These are phyloP conservation scores for Brachionus rubens DNA, from an alignment of 1,140 invertebrate genomes.

Conservation along the genomic window DNA sequence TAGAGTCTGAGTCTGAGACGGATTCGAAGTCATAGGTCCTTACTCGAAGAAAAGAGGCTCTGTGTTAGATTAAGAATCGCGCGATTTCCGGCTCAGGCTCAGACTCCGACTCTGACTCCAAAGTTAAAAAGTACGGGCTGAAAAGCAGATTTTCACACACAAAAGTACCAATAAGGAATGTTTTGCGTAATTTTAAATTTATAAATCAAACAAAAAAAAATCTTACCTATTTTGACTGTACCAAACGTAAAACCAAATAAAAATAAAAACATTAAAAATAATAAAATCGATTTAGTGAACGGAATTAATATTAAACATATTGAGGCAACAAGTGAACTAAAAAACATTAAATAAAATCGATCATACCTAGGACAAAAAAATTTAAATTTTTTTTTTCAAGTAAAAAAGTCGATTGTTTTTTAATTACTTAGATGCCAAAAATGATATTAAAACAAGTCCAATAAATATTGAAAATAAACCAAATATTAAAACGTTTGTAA, in stretches of 20 bases:
- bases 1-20: too few relatives aligned
- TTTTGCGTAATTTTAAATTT: too few relatives aligned
- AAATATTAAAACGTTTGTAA: slow-evolving; percentile 10
- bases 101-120: too few relatives aligned
- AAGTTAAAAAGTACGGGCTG: too few relatives aligned
- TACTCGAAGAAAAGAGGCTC: too few relatives aligned
- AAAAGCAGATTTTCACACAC: too few relatives aligned
- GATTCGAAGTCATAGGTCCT: too few relatives aligned
- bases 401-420: too few relatives aligned
- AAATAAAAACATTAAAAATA: background rate
- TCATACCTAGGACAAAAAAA: background rate
- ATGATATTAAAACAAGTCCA: background rate
- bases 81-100: too few relatives aligned
- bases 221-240: slow-evolving; percentile 28
- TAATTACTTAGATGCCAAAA: slow-evolving; percentile 9
- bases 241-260: slow-evolving; percentile 35
- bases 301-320: slow-evolving; percentile 26
- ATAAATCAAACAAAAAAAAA: too few relatives aligned
- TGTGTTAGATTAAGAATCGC: too few relatives aligned
- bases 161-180: too few relatives aligned
- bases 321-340: background rate
- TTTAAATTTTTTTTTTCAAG: background rate
- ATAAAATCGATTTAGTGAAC: background rate
- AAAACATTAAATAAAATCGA: slow-evolving; percentile 33
- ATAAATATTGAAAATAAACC: slow-evolving; percentile 3